Percentiles rank a stretch among this genome's conserved stretches.
Conservation (phyloP, 2,113 vertebrate genomes). For the Gallinago paraguaiae region DNA sequence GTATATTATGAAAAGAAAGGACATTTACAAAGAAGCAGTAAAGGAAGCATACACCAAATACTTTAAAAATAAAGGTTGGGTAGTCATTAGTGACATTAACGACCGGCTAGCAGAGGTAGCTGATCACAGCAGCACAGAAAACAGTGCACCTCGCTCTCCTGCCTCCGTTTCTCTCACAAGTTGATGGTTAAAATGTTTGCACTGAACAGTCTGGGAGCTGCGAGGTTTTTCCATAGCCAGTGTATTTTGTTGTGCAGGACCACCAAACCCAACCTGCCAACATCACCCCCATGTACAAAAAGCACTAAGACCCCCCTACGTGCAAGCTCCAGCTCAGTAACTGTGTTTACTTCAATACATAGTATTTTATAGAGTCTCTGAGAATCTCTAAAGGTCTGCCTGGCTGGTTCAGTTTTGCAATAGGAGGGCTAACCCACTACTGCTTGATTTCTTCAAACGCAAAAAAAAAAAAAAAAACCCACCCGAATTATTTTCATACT, state of each 20-base stretch:
- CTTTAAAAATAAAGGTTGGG: not conserved
- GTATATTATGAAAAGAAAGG: not conserved
- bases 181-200: not conserved
- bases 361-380: not conserved
- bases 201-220: not conserved
- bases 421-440: not conserved
- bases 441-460: not conserved
- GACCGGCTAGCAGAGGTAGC: not conserved
- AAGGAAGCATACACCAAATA: not conserved
- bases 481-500: not conserved
- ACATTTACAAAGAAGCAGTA: not conserved
- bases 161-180: not conserved
- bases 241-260: not conserved
- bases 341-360: not conserved
- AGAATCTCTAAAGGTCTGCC: not conserved
- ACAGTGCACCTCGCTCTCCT: not conserved
- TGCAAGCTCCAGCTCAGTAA: not conserved
- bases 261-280: not conserved
- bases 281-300: not conserved
- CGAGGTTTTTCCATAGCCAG: not conserved
- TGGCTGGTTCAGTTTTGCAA: conserved; percentile 9
- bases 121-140: not conserved
- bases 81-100: not conserved
- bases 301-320: not conserved
- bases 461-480: not conserved